Conservation (phyloP, 2,888 invertebrate species). For the Psylliodes chrysocephalus region DNA sequence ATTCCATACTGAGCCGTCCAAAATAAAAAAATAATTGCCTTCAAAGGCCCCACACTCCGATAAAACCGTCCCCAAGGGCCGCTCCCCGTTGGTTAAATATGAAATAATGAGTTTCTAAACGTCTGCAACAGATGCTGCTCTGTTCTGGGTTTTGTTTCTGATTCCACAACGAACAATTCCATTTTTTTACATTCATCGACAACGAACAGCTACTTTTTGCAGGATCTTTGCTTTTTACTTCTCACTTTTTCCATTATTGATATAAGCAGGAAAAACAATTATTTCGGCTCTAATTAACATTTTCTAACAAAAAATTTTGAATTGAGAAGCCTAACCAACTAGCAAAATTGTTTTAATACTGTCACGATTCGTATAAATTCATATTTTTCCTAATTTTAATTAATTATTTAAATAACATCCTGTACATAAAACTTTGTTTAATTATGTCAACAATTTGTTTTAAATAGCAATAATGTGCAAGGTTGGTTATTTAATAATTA, state of each 20-base stretch:
- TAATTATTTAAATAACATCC: no score
- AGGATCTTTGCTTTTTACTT: neutral
- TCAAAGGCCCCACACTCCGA: constrained; percentile 1
- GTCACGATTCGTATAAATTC: no score
- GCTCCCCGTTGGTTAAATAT: constrained; percentile 11
- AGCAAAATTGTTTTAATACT: no score
- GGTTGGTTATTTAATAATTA: no score
- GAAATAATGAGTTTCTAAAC: constrained; percentile 18
- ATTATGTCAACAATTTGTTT: no score
- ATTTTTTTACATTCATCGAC: constrained; percentile 15
- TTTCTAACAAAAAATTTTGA: no score
- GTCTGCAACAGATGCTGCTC: constrained; percentile 16
- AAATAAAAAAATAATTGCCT: constrained; percentile 17
- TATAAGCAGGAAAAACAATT: neutral
- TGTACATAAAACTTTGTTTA: no score
- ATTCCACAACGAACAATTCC: neutral
- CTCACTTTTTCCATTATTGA: neutral
- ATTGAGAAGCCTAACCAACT: no score
- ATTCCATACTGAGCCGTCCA: neutral
- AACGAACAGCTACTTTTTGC: neutral
- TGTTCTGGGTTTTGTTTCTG: constrained; percentile 5
- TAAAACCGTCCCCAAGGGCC: constrained; percentile 4
- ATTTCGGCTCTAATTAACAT: neutral
- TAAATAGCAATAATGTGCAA: no score
- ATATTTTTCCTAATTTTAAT: no score